phyloP scores from a whole-genome alignment of 2,113 vertebrate species.

The Tragelaphus imberbis region DNA sequence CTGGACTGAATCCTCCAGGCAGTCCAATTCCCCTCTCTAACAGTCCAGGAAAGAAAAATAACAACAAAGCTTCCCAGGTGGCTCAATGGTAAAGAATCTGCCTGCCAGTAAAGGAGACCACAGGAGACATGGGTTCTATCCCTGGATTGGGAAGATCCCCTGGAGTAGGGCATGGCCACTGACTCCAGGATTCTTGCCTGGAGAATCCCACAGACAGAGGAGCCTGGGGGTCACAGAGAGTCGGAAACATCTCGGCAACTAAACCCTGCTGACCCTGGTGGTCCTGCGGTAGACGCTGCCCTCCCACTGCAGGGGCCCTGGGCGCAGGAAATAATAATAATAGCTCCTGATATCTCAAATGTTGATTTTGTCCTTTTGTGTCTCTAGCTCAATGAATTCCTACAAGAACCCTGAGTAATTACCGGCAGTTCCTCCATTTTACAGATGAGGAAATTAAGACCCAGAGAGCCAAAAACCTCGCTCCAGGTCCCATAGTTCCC shows the following conservation, averaged over 20 bases:
- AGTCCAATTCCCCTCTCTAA: neutral
- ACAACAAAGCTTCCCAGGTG: neutral
- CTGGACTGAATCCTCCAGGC: neutral
- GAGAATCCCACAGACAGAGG: neutral
- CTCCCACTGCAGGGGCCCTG: neutral
- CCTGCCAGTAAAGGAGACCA: neutral
- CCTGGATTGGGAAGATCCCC: neutral
- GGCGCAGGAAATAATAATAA: neutral
- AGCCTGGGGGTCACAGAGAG: neutral
- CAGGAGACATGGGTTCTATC: neutral
- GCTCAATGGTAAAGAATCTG: neutral
- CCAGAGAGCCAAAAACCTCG: neutral
- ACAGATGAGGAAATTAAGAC: neutral
- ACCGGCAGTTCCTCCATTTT: neutral
- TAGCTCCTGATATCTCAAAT: rapidly evolving
- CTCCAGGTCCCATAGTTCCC: neutral
- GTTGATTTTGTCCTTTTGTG: too few species aligned
- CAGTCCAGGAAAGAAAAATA: neutral
- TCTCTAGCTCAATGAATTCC: neutral
- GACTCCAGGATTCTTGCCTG: neutral
- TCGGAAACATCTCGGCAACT: neutral
- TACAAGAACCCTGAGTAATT: neutral
- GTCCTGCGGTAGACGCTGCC: neutral
- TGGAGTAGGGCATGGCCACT: neutral
- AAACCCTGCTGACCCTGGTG: neutral